These are phyloP conservation scores for Athalia circularis DNA, from an alignment of 2,888 invertebrate genomes.

Conservation along the genomic window DNA sequence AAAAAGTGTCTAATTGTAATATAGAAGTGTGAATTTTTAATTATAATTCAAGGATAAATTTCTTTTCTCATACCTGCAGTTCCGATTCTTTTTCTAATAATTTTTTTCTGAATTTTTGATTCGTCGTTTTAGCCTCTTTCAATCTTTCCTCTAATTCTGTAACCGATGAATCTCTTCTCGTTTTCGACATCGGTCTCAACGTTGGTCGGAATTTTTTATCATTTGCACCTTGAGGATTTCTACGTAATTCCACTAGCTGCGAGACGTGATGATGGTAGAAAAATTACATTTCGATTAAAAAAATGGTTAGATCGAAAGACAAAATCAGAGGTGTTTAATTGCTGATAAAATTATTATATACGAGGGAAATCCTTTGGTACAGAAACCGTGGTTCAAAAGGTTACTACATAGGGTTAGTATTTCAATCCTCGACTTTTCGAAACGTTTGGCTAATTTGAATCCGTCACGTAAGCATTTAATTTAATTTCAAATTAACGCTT, in stretches of 20 bases:
- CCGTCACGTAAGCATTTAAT: conserved; percentile 12
- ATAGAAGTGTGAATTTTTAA: not conserved
- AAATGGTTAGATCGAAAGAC: not conserved
- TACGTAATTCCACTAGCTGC: conserved; percentile 91
- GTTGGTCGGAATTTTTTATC: conserved; percentile 92
- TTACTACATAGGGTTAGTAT: not conserved
- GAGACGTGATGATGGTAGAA: too few relatives aligned
- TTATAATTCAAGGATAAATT: not conserved
- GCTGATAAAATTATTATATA: conserved; percentile 20
- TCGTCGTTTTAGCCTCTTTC: conserved; percentile 88
- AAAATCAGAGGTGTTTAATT: not conserved
- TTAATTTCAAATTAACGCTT: conserved; percentile 22
- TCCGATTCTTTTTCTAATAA: conserved; percentile 90
- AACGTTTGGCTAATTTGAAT: conserved; percentile 23
- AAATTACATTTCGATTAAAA: too few relatives aligned
- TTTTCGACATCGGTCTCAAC: conserved; percentile 88
- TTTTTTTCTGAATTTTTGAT: conserved; percentile 88
- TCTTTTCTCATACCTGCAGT: conserved; percentile 78
- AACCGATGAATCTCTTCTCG: conserved; percentile 86
- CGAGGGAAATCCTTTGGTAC: not conserved
- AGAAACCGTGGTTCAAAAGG: too few relatives aligned
- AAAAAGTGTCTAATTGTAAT: not conserved
- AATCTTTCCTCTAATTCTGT: conserved; percentile 89
- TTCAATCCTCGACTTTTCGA: not conserved
- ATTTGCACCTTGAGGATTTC: conserved; percentile 89